phyloP scores from a whole-genome alignment of 2,113 vertebrate species.

The Brachyhypopomus occidentalis region DNA sequence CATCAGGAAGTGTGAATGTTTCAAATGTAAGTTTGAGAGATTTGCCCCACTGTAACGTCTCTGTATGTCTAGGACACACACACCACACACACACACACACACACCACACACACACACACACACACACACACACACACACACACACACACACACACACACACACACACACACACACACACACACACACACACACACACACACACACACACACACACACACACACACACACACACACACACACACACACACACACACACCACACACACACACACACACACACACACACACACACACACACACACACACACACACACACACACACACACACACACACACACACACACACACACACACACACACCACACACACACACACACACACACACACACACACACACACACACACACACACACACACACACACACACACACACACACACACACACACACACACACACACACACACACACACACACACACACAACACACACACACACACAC shows the following conservation, averaged over 20 bases:
- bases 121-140: not conserved
- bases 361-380: conserved; percentile 18
- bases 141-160: conserved; percentile 24
- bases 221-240: conserved; percentile 15
- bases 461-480: too few species aligned
- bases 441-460: conserved; percentile 18
- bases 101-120: too few species aligned
- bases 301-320: conserved; percentile 5
- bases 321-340: not conserved
- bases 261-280: conserved; percentile 17
- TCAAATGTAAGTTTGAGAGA: too few species aligned
- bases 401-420: not conserved
- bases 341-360: conserved; percentile 25
- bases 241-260: too few species aligned
- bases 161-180: conserved; percentile 8
- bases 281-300: conserved; percentile 12
- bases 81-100: too few species aligned
- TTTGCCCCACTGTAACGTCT: too few species aligned
- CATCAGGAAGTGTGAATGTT: too few species aligned
- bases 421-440: conserved; percentile 19
- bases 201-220: conserved; percentile 23
- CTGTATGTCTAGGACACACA: too few species aligned
- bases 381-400: not conserved
- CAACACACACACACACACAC: too few species aligned
- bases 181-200: not conserved